Evolutionary conservation across 2,113 vertebrate genomes (phyloP).

Genomic region (Nestor notabilis): DNA sequence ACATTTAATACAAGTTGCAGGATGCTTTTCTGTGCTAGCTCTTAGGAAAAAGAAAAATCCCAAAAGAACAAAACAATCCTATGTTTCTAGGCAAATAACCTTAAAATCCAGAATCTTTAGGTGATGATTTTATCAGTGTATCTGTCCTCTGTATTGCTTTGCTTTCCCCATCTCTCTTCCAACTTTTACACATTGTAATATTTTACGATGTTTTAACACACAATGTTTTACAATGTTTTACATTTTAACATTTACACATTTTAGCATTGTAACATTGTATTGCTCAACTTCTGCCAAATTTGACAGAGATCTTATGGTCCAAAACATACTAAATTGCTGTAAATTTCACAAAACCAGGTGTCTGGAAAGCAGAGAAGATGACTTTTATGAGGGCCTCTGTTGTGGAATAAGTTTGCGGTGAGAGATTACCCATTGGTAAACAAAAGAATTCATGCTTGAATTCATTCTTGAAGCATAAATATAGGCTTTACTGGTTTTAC

Average conservation of each 20-base stretch:
- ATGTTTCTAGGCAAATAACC: not conserved
- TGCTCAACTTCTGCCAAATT: not conserved
- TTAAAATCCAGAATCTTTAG: not conserved
- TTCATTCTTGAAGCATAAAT: not conserved
- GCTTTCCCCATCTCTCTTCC: not conserved
- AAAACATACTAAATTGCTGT: not conserved
- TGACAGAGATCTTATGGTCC: fast-evolving
- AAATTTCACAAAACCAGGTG: not conserved
- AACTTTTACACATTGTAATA: not conserved
- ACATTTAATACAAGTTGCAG: not conserved
- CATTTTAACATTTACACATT: not conserved
- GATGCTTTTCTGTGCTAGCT: not conserved
- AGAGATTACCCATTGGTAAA: not conserved
- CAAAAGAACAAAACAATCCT: not conserved
- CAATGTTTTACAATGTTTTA: not conserved
- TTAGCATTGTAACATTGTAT: not conserved
- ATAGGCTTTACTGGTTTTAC: not conserved
- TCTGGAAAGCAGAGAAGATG: not conserved
- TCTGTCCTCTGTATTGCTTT: not conserved
- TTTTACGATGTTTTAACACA: not conserved
- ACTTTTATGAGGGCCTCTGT: not conserved
- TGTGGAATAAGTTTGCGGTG: not conserved
- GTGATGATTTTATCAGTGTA: not conserved
- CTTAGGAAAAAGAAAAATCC: not conserved
- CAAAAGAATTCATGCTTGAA: not conserved